A percentile compares a stretch with the other conserved stretches of the same genome.
Conservation (phyloP, 1,140 invertebrate species). For the Eurosta solidaginis region DNA sequence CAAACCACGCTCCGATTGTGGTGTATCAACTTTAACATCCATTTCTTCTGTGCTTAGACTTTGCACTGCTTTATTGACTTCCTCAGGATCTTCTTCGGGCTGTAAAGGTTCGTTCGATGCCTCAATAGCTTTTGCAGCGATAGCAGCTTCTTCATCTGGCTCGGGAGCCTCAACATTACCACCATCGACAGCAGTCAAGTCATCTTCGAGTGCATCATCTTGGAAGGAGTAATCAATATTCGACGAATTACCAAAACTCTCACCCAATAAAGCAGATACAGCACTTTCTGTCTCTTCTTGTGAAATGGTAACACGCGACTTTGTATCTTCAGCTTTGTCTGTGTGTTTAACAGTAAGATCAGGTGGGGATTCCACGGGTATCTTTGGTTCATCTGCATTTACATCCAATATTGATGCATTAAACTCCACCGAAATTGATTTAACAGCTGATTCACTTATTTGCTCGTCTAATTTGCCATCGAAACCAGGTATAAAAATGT, state of each 20-base stretch:
- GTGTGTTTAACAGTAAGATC: slow-evolving; percentile 54
- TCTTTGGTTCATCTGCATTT: slow-evolving; percentile 60
- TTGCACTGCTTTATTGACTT: slow-evolving; percentile 77
- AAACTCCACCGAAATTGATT: slow-evolving; percentile 70
- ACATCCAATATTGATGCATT: slow-evolving; percentile 51
- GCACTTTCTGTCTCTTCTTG: slow-evolving; percentile 92
- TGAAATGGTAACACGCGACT: slow-evolving; percentile 81
- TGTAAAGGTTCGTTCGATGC: slow-evolving; percentile 38
- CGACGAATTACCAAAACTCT: slow-evolving; percentile 72
- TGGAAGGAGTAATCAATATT: slow-evolving; percentile 64
- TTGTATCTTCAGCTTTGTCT: slow-evolving; percentile 70
- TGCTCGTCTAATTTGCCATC: slow-evolving; percentile 71
- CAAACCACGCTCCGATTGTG: slow-evolving; percentile 80
- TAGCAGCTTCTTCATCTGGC: slow-evolving; percentile 50
- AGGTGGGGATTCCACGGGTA: slow-evolving; percentile 54
- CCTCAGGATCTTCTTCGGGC: slow-evolving; percentile 66
- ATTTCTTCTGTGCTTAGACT: slow-evolving; percentile 74
- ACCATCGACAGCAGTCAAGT: slow-evolving; percentile 46
- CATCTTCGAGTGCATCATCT: slow-evolving; percentile 61
- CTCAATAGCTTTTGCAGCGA: slow-evolving; percentile 55
- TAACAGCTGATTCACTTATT: slow-evolving; percentile 79
- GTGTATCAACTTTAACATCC: slow-evolving; percentile 74
- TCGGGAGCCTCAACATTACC: slow-evolving; percentile 39
- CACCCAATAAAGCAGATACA: slow-evolving; percentile 82
- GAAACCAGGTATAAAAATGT: slow-evolving; percentile 73